Evolutionary conservation across 2,888 invertebrate genomes (phyloP).

Genomic region (Monochamus alternatus): DNA sequence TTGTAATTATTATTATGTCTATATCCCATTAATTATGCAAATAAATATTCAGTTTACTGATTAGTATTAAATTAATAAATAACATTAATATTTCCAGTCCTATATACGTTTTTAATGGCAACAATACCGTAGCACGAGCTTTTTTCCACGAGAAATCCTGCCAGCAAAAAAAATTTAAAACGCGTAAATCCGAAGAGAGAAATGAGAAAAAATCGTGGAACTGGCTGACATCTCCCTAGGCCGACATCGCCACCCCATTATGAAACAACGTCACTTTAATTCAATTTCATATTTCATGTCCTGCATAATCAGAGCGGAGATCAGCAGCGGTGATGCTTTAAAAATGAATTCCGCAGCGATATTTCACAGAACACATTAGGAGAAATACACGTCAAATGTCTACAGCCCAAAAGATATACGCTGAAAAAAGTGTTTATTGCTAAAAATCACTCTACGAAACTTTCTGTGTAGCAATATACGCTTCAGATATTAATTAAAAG

Average conservation of each 20-base stretch:
- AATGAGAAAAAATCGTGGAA: too few species aligned
- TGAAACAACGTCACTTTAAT: constrained; percentile 12
- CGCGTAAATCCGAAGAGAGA: not conserved
- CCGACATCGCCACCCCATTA: not conserved
- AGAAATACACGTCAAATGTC: constrained; percentile 46
- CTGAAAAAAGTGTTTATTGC: constrained; percentile 3
- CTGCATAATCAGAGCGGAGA: constrained; percentile 12
- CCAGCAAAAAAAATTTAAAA: not conserved
- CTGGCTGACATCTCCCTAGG: not conserved
- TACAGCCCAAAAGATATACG: not conserved
- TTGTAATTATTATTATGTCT: too few species aligned
- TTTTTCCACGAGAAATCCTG: too few species aligned
- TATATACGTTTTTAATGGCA: too few species aligned
- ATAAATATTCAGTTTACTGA: too few species aligned
- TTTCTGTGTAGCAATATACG: too few species aligned
- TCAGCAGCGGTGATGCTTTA: constrained; percentile 11
- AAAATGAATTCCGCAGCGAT: constrained; percentile 34
- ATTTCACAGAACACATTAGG: constrained; percentile 44
- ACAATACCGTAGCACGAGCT: too few species aligned
- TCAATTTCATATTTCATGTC: constrained; percentile 17
- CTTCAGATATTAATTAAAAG: too few species aligned
- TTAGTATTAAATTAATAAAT: too few species aligned
- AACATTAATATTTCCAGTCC: too few species aligned
- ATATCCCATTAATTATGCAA: too few species aligned
- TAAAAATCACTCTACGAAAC: not conserved